Conservation (phyloP, 2,888 invertebrate species). For the Helleia helle region DNA sequence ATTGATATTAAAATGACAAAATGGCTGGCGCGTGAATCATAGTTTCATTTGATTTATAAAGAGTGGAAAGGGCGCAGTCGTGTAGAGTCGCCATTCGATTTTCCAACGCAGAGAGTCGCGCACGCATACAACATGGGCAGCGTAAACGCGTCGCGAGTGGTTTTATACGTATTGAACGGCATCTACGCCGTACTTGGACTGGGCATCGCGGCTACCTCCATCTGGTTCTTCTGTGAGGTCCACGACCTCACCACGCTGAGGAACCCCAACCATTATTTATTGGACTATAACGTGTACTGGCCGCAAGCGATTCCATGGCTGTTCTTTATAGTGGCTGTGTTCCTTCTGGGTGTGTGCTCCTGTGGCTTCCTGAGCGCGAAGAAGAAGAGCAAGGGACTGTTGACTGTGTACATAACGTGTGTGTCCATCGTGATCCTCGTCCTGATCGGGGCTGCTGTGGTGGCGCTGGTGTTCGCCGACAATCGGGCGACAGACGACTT, state of each 20-base stretch:
- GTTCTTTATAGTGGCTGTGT: conserved; percentile 44
- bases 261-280: conserved; percentile 51
- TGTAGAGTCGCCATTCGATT: conserved; percentile 56
- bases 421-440: conserved; percentile 36
- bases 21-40: no score
- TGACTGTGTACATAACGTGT: conserved; percentile 37
- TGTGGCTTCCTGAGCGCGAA: conserved; percentile 50
- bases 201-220: conserved; percentile 37
- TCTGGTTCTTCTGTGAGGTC: conserved; percentile 55
- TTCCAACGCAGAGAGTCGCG: conserved; percentile 22
- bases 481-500: conserved; percentile 46
- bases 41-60: no score
- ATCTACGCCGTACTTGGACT: conserved; percentile 40
- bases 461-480: conserved; percentile 50
- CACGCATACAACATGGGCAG: conserved; percentile 26
- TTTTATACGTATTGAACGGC: conserved; percentile 39
- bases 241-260: conserved; percentile 41
- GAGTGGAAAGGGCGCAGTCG: no score
- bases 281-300: conserved; percentile 62
- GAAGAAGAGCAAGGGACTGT: conserved; percentile 37
- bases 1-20: no score
- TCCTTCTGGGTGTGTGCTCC: conserved; percentile 41
- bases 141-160: conserved; percentile 24
- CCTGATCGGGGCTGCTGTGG: conserved; percentile 34
- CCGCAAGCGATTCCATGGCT: conserved; percentile 62